These are phyloP conservation scores for Solenopsis invicta DNA, from an alignment of 1,140 invertebrate species.

Conservation along the genomic window DNA sequence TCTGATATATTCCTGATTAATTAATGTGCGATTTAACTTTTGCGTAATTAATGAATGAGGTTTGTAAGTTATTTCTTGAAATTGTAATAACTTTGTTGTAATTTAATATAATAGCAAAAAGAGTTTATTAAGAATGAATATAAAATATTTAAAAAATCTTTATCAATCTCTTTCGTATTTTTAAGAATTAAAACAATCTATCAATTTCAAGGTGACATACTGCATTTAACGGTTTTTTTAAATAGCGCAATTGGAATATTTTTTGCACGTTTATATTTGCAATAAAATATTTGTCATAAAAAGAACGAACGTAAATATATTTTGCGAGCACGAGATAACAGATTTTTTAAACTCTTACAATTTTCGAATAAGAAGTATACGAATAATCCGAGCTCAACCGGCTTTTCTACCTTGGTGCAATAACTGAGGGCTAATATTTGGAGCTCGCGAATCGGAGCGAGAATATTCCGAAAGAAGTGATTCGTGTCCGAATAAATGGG, in stretches of 20 bases:
- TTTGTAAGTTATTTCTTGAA: background rate
- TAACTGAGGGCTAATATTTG: conserved; percentile 55
- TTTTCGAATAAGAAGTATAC: conserved; percentile 35
- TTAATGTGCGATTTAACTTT: conserved; percentile 6
- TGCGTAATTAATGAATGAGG: conserved; percentile 8
- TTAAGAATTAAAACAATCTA: background rate
- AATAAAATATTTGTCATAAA: background rate
- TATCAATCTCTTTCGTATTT: background rate
- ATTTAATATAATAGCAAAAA: background rate
- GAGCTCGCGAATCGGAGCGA: conserved; percentile 36
- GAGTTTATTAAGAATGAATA: background rate
- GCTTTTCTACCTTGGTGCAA: conserved; percentile 36
- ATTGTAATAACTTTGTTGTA: background rate
- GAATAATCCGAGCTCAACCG: conserved; percentile 45
- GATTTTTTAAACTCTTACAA: conserved; percentile 24
- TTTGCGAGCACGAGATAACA: background rate
- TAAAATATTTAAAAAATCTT: conserved; percentile 1
- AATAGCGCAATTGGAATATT: background rate
- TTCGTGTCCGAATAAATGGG: conserved; percentile 53
- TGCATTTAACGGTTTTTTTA: background rate
- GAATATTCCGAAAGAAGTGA: conserved; percentile 61
- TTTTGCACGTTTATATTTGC: background rate
- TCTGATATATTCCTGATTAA: conserved; percentile 21
- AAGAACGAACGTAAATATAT: background rate
- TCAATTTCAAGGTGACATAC: background rate